Conservation (phyloP, 2,888 invertebrate species). For the Drosophila paranaensis region DNA sequence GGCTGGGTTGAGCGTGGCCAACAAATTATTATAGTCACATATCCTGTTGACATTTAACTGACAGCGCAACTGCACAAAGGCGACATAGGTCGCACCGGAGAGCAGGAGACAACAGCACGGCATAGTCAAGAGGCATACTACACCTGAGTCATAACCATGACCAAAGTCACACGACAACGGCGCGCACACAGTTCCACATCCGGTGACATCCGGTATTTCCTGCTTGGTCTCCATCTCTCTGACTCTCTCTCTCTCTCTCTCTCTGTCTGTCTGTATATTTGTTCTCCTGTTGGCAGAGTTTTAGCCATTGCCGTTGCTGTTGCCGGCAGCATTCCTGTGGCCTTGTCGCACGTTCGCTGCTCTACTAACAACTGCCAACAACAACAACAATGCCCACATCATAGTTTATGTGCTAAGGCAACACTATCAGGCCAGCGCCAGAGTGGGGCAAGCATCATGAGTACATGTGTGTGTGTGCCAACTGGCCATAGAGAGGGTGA, state of each 20-base stretch:
- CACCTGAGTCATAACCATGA: constrained; percentile 76
- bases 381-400: constrained; percentile 58
- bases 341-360: constrained; percentile 72
- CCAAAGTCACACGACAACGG: constrained; percentile 74
- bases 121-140: constrained; percentile 48
- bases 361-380: constrained; percentile 63
- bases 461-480: neutral
- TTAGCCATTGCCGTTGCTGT: constrained; percentile 27
- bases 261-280: constrained; percentile 16
- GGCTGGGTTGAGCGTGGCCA: constrained; percentile 30
- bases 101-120: constrained; percentile 11
- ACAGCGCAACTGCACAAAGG: constrained; percentile 66
- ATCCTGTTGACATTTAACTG: constrained; percentile 71
- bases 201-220: constrained; percentile 78
- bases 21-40: constrained; percentile 73
- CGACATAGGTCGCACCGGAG: constrained; percentile 32
- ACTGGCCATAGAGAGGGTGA: neutral
- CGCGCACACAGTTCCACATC: constrained; percentile 68
- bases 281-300: constrained; percentile 22
- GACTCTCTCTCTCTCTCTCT: neutral
- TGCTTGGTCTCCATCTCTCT: constrained; percentile 36
- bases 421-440: constrained; percentile 61
- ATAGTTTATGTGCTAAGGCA: constrained; percentile 70
- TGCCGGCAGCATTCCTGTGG: constrained; percentile 68
- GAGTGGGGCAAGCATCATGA: constrained; percentile 6